Conservation (phyloP, 2,113 vertebrate species). For the Scartelaos histophorus region DNA sequence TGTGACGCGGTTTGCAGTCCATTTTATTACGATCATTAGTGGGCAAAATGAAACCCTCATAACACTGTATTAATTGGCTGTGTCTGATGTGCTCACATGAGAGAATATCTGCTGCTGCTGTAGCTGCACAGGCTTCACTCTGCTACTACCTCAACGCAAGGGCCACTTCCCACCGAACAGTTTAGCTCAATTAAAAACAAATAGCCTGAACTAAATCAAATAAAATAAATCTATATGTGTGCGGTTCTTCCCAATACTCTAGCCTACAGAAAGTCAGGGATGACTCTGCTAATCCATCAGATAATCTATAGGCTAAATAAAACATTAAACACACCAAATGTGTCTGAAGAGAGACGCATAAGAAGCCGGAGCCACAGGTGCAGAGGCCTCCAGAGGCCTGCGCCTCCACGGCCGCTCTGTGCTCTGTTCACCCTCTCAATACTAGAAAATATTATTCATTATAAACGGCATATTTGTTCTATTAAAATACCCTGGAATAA, state of each 20-base stretch:
- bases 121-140: neutral
- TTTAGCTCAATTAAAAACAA: neutral
- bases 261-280: neutral
- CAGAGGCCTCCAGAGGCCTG: conserved; percentile 9
- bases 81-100: neutral
- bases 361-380: conserved; percentile 2
- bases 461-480: neutral
- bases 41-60: neutral
- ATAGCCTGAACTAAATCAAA: too few species aligned
- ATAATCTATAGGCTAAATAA: neutral
- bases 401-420: neutral
- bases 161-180: neutral
- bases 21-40: neutral
- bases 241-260: too few species aligned
- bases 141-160: neutral
- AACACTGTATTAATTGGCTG: neutral
- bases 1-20: neutral
- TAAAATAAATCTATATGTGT: too few species aligned
- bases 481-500: neutral
- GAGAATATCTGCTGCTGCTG: neutral
- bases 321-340: neutral
- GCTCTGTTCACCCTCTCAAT: neutral
- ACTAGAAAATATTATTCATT: neutral
- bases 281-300: neutral
- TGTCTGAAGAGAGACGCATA: neutral